A percentile compares a stretch with the other conserved stretches of the same genome.
These are phyloP conservation scores for Julus scanicus DNA, from an alignment of 2,888 invertebrate genomes.

Conservation along the genomic window DNA sequence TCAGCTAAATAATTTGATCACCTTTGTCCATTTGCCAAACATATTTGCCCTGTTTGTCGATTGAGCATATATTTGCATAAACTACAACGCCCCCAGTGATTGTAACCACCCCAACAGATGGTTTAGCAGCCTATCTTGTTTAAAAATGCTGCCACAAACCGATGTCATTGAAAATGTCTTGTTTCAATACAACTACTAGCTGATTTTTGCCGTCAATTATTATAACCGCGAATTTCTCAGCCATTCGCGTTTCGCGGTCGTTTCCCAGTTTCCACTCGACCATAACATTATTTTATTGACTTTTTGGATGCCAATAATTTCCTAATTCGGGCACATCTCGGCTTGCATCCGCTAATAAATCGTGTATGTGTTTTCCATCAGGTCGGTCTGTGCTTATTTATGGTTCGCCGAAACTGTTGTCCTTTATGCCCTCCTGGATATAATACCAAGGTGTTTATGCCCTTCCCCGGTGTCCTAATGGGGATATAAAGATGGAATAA, in stretches of 20 bases:
- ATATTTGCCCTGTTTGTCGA: too few relatives aligned
- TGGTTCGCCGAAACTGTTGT: conserved; percentile 20
- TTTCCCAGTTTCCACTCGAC: background rate
- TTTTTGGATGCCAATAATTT: conserved; percentile 30
- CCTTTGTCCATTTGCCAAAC: too few relatives aligned
- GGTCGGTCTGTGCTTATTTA: background rate
- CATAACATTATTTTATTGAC: conserved; percentile 28
- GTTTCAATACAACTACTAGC: too few relatives aligned
- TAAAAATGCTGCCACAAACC: too few relatives aligned
- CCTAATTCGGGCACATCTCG: conserved; percentile 23
- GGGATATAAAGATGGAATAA: conserved; percentile 36
- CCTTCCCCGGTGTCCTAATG: background rate
- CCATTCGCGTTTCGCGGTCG: background rate
- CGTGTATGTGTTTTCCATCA: conserved; percentile 14
- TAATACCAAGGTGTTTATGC: conserved; percentile 13
- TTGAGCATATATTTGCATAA: too few relatives aligned
- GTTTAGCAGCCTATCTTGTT: too few relatives aligned
- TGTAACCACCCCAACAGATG: too few relatives aligned
- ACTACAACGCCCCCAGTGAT: too few relatives aligned
- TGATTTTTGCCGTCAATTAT: background rate
- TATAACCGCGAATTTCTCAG: background rate
- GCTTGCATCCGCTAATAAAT: conserved; percentile 30
- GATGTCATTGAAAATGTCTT: too few relatives aligned
- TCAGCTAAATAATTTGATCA: too few relatives aligned
- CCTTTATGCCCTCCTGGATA: conserved; percentile 24